Evolutionary conservation across 2,797 vertebrate genomes (phyloP), one percentile per base, ranked within the genome.

Genomic region (Hemibagrus guttatus): DNA sequence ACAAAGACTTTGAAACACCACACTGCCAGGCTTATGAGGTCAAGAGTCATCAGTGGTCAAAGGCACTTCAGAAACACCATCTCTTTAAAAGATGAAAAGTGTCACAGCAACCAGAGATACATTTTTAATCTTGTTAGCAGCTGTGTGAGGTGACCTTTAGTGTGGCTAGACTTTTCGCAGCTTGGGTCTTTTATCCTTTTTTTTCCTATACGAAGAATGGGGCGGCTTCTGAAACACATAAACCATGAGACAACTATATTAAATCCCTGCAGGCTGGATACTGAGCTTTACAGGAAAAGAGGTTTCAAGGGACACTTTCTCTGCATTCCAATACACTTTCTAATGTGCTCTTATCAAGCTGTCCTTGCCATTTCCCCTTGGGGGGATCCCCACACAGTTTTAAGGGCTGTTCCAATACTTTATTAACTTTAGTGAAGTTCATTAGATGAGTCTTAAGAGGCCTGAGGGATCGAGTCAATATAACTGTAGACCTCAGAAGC

Each of bases 101-200:
- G 91, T 90, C 90, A 87, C 89, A 4, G 87, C 81, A 84, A 88
- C 89, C 90, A 88, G 90, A 93, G 93, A 92, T 94, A 94, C 93
- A 94, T 94, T 94, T 94, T 94, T 94, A 92, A 94, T 95, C 94
- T 93, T 94, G 94, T 95, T 95, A 93, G 93, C 84, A 92, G 90
- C 90, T 91, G 91, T 93, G 92, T 91, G 88, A 87, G 86, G 88
- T 95, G 94, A 95, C 95, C 95, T 95, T 95, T 95, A 86, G 88
- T 83, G 74, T 84, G 74, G 88, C 90, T 85, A 88, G 88, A 87
- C 85, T 84, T 88, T 89, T 88, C 79, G 85, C 85, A 86, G 56
- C 85, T 71, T 8, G 39, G 58, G 76, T 89, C 76, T 80, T 88
- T 88, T 85, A 56, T 84, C n/a, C 42, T 56, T 81, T 84, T 80